Evolutionary conservation across 2,888 invertebrate species (phyloP), one percentile per base, ranked within the genome.

Genomic region (Pterostichus madidus): DNA sequence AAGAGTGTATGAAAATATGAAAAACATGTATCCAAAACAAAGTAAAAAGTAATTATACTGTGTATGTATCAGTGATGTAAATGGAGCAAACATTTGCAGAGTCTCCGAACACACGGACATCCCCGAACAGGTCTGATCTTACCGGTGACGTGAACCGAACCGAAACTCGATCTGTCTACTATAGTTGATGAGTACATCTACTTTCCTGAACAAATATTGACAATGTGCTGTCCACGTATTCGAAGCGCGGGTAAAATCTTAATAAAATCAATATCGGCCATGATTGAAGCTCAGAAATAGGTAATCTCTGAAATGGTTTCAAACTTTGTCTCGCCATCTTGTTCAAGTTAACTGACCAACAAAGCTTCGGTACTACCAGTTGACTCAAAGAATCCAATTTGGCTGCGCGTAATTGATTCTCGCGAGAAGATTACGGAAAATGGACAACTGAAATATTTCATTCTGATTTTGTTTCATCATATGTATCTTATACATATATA

Each of bases 191-290:
- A 89, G 89, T 90, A 92, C 92, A 92, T 92, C 93, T 92, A 93
- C 93, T 93, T 92, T 92, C 92, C 91, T 91, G 91, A 90, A 92
- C 92, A 92, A 93, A 93, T 93, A 93, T 93, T 93, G 92, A 92
- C 90, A 89, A 91, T 90, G 88, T 88, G 91, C 90, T 88, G 88
- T 88, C 88, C 88, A 88, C 87, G 88, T 88, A 88, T 86, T 87
- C 79, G 31, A 86, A 85, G 39, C 86, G 87, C 87, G 88, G 88
- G 87, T 83, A 83, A 88, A 88, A 88, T 88, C 87, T 88, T 87
- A 88, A 88, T 88, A 88, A 88, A 87, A 89, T 88, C 88, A 88
- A 88, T 88, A 88, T 84, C 86, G 86, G 86, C 86, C 86, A 86
- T 86, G 86, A 86, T 87, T 86, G 85, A 85, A 85, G 85, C 85